phyloP scores from a whole-genome alignment of 2,888 invertebrate species.

The Petrolisthes manimaculis region DNA sequence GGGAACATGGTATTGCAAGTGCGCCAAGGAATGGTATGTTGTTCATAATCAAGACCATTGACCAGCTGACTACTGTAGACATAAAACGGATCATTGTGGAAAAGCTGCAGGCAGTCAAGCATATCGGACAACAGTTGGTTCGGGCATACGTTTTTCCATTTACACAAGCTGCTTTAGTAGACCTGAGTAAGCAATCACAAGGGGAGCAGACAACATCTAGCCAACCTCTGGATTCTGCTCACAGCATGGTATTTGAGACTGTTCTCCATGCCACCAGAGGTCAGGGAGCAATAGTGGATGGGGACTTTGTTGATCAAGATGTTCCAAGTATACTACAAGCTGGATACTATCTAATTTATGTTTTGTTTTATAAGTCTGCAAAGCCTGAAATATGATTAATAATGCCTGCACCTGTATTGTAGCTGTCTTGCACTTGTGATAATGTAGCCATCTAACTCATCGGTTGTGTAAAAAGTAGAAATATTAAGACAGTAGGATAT shows the following conservation, averaged over 20 bases:
- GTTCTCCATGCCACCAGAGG: constrained; percentile 43
- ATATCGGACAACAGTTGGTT: constrained; percentile 34
- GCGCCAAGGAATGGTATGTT: constrained; percentile 32
- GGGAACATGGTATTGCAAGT: background rate
- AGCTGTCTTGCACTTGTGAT: no score
- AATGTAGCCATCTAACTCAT: no score
- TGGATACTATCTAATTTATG: constrained; percentile 57
- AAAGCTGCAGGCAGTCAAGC: constrained; percentile 28
- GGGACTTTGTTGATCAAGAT: constrained; percentile 36
- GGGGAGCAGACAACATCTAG: background rate
- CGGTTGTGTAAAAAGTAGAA: no score
- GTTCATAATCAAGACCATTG: constrained; percentile 44
- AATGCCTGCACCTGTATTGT: no score
- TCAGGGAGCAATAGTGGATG: constrained; percentile 39
- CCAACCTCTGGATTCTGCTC: background rate
- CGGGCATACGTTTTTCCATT: constrained; percentile 50
- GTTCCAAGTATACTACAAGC: constrained; percentile 52
- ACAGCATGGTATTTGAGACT: constrained; percentile 43
- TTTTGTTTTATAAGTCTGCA: constrained; percentile 26
- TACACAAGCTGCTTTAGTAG: constrained; percentile 39
- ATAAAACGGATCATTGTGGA: constrained; percentile 42
- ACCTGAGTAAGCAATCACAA: constrained; percentile 30
- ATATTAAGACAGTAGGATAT: no score
- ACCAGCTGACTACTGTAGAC: constrained; percentile 31
- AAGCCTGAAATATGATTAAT: no score